Percentiles rank a stretch among this genome's conserved stretches.
Conservation (phyloP, 2,888 invertebrate genomes). For the Baronia brevicornis region DNA sequence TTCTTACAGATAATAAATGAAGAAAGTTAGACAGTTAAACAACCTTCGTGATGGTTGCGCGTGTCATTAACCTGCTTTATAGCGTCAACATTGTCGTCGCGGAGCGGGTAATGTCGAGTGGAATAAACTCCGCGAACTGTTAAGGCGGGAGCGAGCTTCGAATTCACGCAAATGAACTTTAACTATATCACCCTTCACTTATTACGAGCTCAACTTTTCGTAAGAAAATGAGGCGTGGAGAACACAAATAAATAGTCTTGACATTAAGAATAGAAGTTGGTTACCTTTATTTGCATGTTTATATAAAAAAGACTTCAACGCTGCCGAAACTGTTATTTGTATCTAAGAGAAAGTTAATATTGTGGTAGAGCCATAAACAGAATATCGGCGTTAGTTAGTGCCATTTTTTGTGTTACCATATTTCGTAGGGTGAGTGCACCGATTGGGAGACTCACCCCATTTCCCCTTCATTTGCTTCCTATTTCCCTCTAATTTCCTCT, state of each 20-base stretch:
- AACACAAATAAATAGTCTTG: slow-evolving; percentile 5
- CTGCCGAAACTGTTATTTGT: too few species aligned
- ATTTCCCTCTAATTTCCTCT: too few species aligned
- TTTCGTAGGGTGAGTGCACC: too few species aligned
- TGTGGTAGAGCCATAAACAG: too few species aligned
- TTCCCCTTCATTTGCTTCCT: too few species aligned
- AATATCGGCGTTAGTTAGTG: too few species aligned
- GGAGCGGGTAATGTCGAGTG: slow-evolving; percentile 26
- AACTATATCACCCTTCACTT: slow-evolving; percentile 14
- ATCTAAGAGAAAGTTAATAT: too few species aligned
- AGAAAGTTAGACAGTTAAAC: slow-evolving; percentile 19
- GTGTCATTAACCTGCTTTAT: slow-evolving; percentile 17
- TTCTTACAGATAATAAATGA: slow-evolving; percentile 15
- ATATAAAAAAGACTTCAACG: too few species aligned
- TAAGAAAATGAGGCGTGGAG: slow-evolving; percentile 11
- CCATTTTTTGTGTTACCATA: too few species aligned
- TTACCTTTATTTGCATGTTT: too few species aligned
- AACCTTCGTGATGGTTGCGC: slow-evolving; percentile 7
- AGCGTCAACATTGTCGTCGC: slow-evolving; percentile 22
- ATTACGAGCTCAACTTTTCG: slow-evolving; percentile 9
- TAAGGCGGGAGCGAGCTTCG: slow-evolving; percentile 24
- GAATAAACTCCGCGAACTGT: slow-evolving; percentile 27
- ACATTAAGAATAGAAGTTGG: background rate
- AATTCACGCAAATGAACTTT: slow-evolving; percentile 17
- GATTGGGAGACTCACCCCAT: too few species aligned